Base-by-base conservation (phyloP, 2,797 vertebrate species). In the Buceros bicornis region DNA sequence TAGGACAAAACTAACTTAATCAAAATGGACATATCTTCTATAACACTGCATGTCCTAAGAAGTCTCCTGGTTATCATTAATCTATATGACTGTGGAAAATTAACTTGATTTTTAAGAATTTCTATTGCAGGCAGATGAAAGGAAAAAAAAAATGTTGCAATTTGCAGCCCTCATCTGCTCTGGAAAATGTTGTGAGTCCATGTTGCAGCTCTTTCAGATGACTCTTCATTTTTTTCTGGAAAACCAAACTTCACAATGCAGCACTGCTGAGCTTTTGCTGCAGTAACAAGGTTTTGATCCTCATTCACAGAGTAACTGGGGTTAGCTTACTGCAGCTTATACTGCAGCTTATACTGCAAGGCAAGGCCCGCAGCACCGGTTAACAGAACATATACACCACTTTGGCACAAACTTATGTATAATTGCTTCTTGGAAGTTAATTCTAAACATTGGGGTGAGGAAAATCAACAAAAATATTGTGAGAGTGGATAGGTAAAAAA, bases 1-100 rank as follows among this genome's bases (percentile, higher is more conserved):
- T 64, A 90, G 60, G 74, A 95, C 53, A 95, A 93, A 94, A 91
- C 70, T 82, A 94, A 78, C 91, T 8, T 48, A 73, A 76, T 66
- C 60, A 85, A 76, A 87, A 85, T 70, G 43, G 83, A 67, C 31
- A 57, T 77, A 31, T 10, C 28, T 88, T 91, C 48, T 83, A n/a
- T 65, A 72, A 61, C 13, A 71, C 40, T 87, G 20, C 5, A 22
- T 87, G 61, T 93, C 82, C 35, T 95, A 85, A 72, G 73, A 95
- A 51, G 43, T 92, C 45, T 94, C 62, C n/a, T 76, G 40, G 37
- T 89, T 87, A 56, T 54, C 33, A 40, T 89, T 87, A 26, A 29
- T 62, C 48, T 72, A 11, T 65, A 50, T 16, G 13, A 66, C 8
- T 54, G 5, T 45, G 21, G 17, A 79, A 89, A 90, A 82, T 31